Percentiles rank a stretch among this genome's conserved stretches.
Evolutionary conservation across 2,888 invertebrate species (phyloP).

Genomic region (Drosophila mulleri): DNA sequence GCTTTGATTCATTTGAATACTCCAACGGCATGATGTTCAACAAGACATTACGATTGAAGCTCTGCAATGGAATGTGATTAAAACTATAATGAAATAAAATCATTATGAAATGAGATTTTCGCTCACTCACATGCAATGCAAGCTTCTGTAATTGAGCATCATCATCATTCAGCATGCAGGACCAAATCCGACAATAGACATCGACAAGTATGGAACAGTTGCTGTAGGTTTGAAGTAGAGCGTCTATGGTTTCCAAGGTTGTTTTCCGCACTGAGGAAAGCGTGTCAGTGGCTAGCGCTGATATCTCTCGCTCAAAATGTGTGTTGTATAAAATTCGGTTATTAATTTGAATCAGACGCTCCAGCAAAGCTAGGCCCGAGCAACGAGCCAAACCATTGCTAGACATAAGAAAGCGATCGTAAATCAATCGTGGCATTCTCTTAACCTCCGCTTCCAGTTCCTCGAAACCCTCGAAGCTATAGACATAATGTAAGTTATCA

Average conservation of each 20-base stretch:
- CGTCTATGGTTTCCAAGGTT: slow-evolving; percentile 77
- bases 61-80: slow-evolving; percentile 61
- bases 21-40: slow-evolving; percentile 82
- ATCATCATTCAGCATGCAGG: slow-evolving; percentile 81
- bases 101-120: not conserved
- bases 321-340: slow-evolving; percentile 83
- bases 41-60: slow-evolving; percentile 81
- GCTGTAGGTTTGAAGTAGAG: slow-evolving; percentile 76
- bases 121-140: slow-evolving; percentile 74
- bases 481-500: slow-evolving; percentile 61
- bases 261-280: slow-evolving; percentile 81
- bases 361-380: slow-evolving; percentile 80
- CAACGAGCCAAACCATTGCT: slow-evolving; percentile 77
- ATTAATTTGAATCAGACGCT: slow-evolving; percentile 79
- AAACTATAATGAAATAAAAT: not conserved
- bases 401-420: slow-evolving; percentile 72
- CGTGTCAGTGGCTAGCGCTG: slow-evolving; percentile 73
- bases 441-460: slow-evolving; percentile 70
- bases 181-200: slow-evolving; percentile 83
- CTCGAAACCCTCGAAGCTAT: slow-evolving; percentile 81
- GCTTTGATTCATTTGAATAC: slow-evolving; percentile 81
- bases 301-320: slow-evolving; percentile 81
- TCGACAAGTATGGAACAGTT: slow-evolving; percentile 83
- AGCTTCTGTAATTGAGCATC: slow-evolving; percentile 80
- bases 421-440: slow-evolving; percentile 79